Conservation (phyloP, 2,113 vertebrate genomes). For the Mesembrinibis cayennensis region DNA sequence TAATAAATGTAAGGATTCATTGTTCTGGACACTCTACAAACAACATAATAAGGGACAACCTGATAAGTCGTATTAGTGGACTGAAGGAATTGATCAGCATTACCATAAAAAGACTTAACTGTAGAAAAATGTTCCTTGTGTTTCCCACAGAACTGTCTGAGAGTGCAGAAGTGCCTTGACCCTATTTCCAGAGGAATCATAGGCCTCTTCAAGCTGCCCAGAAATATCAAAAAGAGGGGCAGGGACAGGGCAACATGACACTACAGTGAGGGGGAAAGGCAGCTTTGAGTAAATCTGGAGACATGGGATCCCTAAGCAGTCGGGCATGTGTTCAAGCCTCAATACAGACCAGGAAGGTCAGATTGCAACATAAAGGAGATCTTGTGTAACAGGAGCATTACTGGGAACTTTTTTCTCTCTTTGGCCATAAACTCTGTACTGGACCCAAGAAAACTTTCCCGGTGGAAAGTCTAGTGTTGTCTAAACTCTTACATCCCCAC, state of each 20-base stretch:
- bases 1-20: slow-evolving; percentile 12
- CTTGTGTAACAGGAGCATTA: neutral
- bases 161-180: neutral
- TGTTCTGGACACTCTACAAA: slow-evolving; percentile 1
- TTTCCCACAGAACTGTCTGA: neutral
- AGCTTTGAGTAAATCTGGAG: neutral
- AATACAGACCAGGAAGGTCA: neutral
- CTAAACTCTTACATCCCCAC: neutral
- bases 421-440: neutral
- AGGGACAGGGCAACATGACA: neutral
- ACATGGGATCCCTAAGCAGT: neutral
- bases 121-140: neutral
- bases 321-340: neutral
- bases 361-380: neutral
- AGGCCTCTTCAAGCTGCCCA: neutral
- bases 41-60: neutral
- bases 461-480: neutral
- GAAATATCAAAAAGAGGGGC: neutral
- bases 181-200: neutral
- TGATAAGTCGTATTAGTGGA: neutral
- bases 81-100: neutral
- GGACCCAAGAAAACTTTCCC: neutral
- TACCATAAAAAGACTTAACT: neutral
- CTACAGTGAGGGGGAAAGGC: neutral
- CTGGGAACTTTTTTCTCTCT: neutral